Base-by-base conservation (phyloP, 2,113 vertebrate species). In the Megaceryle maxima region DNA sequence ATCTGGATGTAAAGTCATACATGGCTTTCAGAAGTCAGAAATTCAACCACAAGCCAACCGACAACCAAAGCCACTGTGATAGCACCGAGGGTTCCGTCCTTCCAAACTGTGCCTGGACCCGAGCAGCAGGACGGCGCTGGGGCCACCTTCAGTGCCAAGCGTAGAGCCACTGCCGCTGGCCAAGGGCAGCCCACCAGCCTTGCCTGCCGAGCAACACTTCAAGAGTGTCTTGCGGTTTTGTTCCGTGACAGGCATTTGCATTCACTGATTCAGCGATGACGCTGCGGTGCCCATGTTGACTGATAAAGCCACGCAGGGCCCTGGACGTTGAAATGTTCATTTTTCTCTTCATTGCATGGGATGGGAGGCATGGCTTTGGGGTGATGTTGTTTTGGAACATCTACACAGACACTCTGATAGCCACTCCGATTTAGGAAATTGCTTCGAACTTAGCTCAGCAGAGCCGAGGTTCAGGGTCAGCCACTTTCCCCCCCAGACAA, bases 81-180 rank as follows among this genome's bases (percentile, higher is more conserved):
- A 68, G 33, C 77, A 63, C 26, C 21, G 7, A 44, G 43, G 46
- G 2, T 22, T 31, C 63, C 43, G 13, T 56, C 48, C 62, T 89
- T 76, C 57, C 43, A 67, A 70, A 46, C 21, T 24, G 53, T 1
- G 4, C 7, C 16, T 43, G 41, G 41, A n/a, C 8, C 46, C 25
- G 11, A 91, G 68, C 74, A 50, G 31, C 57, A 75, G 11, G 15
- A 84, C 41, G 22, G 3, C 35, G 20, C 16, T 0, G 4, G 15
- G 39, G 22, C 35, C 3, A 41, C 46, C 43, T 56, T 69, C 50
- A 44, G 43, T 59, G 48, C 9, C 35, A 33, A 46, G 13, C 2
- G 4, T 6, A 46, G 0, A 1, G 48, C 22, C 8, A 37, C 35
- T 19, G 15, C 26, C 0, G 0, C 2, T 9, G 12, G 14, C 48